Conservation (phyloP, 2,113 vertebrate genomes). For the Rousettus leschenaultii region DNA sequence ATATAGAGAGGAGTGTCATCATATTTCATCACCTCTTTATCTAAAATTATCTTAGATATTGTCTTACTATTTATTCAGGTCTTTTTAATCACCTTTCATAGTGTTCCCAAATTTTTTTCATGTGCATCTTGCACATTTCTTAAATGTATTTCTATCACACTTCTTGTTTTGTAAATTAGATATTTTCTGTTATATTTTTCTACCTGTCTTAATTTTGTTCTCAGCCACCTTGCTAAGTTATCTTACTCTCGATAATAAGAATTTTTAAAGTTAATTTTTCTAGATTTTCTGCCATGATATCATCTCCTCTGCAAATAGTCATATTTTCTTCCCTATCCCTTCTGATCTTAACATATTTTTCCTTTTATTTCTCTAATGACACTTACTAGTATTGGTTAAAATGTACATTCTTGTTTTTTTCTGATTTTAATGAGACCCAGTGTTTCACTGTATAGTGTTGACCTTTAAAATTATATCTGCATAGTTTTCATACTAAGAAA, state of each 20-base stretch:
- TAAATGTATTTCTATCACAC: neutral
- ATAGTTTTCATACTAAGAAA: neutral
- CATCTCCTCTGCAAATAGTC: neutral
- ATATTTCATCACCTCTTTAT: neutral
- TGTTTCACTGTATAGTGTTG: neutral
- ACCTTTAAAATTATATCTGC: neutral
- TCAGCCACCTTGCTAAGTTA: neutral
- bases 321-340: neutral
- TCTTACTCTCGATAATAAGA: neutral
- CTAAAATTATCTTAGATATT: neutral
- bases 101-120: neutral
- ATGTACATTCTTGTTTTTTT: neutral
- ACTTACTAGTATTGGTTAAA: neutral
- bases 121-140: neutral
- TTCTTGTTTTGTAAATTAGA: neutral
- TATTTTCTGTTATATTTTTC: neutral
- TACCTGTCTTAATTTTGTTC: conserved; percentile 25
- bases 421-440: conserved; percentile 18
- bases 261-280: conserved; percentile 26
- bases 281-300: neutral
- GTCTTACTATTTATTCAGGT: neutral
- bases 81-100: neutral
- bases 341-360: neutral
- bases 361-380: neutral
- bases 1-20: neutral